Evolutionary conservation across 2,888 invertebrate species (phyloP), one percentile per base, ranked within the genome.

Genomic region (Lasioglossum villosulum): DNA sequence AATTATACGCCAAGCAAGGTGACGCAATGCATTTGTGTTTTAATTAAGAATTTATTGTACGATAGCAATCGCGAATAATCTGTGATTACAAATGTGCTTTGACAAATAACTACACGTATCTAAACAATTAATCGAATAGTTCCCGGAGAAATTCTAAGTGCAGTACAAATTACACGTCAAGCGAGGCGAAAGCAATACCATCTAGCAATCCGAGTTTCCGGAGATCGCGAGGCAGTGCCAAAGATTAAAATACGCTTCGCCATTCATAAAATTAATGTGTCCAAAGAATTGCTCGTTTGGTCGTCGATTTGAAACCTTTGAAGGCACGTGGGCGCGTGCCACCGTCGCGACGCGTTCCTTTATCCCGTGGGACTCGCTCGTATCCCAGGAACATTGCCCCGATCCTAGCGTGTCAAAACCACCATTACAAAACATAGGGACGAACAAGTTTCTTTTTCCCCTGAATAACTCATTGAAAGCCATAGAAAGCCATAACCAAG

Each of bases 111-210:
- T 56, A 56, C n/a, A 56, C n/a, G n/a, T 56, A n/a, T n/a, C n/a
- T n/a, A 19, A n/a, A 56, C n/a, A 48, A n/a, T n/a, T 56, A 56
- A 56, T n/a, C n/a, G n/a, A 3, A 56, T n/a, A n/a, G n/a, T 56
- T 56, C 23, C 12, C 56, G 5, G 10, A 56, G 56, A 56, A 56
- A 56, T 56, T n/a, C 56, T 2, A 56, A n/a, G 56, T 56, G 12
- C 56, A 56, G n/a, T 56, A 56, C 56, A 56, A 56, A 56, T 56
- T 56, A 56, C 56, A 56, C n/a, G n/a, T 12, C 56, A n/a, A n/a
- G n/a, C 56, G n/a, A 10, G 56, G 56, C 12, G 10, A 23, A 56
- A 56, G 56, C n/a, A 56, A n/a, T n/a, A n/a, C n/a, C 56, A 56
- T n/a, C 56, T 56, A n/a, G n/a, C 56, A n/a, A 56, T 56, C 12